Percentiles rank a stretch among this genome's conserved stretches.
Evolutionary conservation across 2,797 vertebrate species (phyloP).

Genomic region (Enteromius mattozi): DNA sequence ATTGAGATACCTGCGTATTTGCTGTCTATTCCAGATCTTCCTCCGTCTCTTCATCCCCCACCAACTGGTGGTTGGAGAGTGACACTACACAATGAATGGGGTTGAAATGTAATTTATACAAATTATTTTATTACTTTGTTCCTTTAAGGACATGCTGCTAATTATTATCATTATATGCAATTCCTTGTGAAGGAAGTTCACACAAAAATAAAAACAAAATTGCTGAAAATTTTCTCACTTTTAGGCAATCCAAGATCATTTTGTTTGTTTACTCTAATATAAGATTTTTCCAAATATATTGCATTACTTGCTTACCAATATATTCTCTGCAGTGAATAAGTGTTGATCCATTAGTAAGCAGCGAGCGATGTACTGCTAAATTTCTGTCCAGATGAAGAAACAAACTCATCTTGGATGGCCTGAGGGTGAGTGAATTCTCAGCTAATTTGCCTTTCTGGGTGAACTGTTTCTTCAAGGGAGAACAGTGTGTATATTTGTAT

Average conservation of each 20-base stretch:
- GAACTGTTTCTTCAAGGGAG: background rate
- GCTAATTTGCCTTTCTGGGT: background rate
- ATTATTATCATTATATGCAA: background rate
- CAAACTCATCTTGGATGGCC: background rate
- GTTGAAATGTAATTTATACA: conserved; percentile 73
- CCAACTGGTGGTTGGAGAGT: conserved; percentile 81
- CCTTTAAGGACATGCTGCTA: background rate
- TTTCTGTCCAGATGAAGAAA: background rate
- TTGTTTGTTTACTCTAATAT: background rate
- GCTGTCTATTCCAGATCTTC: conserved; percentile 87
- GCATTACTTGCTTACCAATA: background rate
- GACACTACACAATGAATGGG: conserved; percentile 83
- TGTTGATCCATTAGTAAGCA: background rate
- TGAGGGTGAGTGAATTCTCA: background rate
- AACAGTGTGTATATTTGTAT: background rate
- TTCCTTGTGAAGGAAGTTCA: background rate
- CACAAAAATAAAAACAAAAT: background rate
- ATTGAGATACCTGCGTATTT: conserved; percentile 84
- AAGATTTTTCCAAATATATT: background rate
- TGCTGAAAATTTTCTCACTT: background rate
- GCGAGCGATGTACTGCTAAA: background rate
- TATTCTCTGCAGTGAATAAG: background rate
- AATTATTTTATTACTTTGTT: background rate
- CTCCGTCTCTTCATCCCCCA: conserved; percentile 88
- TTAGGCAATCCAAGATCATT: background rate